These are phyloP conservation scores for Ophion ventricosus DNA, from an alignment of 2,888 invertebrate genomes.

Conservation along the genomic window DNA sequence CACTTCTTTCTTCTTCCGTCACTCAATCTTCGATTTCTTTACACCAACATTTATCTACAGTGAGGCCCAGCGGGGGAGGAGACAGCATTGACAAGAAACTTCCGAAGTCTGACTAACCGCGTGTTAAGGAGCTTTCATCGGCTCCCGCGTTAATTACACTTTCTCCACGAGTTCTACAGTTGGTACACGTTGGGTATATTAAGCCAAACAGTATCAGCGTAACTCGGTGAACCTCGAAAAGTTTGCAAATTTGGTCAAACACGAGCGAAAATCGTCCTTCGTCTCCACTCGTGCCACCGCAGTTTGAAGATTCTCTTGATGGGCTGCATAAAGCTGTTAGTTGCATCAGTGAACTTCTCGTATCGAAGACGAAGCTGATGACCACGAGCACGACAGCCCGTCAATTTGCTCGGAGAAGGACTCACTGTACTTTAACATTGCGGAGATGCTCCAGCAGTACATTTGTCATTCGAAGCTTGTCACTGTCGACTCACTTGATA, in stretches of 20 bases:
- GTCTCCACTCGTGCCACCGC: conserved; percentile 40
- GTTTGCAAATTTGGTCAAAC: conserved; percentile 58
- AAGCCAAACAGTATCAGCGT: conserved; percentile 53
- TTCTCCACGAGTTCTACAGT: conserved; percentile 5
- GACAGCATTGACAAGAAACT: conserved; percentile 13
- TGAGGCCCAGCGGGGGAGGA: background rate
- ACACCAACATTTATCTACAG: background rate
- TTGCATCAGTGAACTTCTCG: conserved; percentile 10
- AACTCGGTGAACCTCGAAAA: conserved; percentile 39
- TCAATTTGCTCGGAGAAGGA: background rate
- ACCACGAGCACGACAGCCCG: background rate
- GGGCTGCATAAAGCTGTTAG: conserved; percentile 46
- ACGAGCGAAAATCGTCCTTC: conserved; percentile 21
- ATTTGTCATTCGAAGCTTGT: background rate
- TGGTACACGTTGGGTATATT: conserved; percentile 40
- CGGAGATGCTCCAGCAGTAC: background rate
- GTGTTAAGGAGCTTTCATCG: background rate
- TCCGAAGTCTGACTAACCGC: background rate
- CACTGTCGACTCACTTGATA: background rate
- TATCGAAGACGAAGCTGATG: conserved; percentile 5
- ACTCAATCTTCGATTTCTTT: background rate
- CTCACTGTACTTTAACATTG: background rate
- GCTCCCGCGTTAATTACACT: conserved; percentile 23
- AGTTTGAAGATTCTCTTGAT: conserved; percentile 45
- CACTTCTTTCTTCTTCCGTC: conserved; percentile 24